Evolutionary conservation across 2,797 vertebrate genomes (phyloP).

Genomic region (Neosilurus mollespiculum): DNA sequence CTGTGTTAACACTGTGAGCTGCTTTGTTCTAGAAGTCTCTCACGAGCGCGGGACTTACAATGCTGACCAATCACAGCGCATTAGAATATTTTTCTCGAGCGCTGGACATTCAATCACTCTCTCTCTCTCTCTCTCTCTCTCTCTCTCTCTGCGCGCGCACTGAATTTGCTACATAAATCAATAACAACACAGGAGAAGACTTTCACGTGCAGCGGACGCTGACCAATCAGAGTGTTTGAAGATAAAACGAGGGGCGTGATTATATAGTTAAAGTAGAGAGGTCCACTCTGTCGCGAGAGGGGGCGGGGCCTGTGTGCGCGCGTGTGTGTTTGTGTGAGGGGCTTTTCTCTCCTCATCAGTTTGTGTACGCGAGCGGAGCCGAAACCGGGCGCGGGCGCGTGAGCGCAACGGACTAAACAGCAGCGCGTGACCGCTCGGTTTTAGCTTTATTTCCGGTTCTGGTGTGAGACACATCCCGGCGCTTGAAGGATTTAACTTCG

Average conservation of each 20-base stretch:
- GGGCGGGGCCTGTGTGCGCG: not conserved
- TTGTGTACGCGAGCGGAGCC: slow-evolving; percentile 3
- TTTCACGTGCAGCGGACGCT: slow-evolving; percentile 4
- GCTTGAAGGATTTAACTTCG: not conserved
- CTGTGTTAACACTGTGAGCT: not conserved
- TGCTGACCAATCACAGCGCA: not conserved
- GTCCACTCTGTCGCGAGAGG: not conserved
- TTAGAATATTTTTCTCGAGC: not conserved
- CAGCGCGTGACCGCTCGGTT: slow-evolving; percentile 2
- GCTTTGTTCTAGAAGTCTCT: not conserved
- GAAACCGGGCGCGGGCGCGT: too few relatives aligned
- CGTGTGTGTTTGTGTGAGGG: too few relatives aligned
- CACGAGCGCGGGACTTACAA: not conserved
- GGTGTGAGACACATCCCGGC: not conserved
- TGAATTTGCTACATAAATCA: not conserved
- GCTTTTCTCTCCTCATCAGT: not conserved
- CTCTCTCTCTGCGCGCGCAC: not conserved
- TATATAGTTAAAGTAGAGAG: not conserved
- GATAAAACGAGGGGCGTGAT: slow-evolving; percentile 4
- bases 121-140: slow-evolving; percentile 12
- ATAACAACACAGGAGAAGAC: not conserved
- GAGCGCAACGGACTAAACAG: not conserved
- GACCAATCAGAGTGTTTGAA: slow-evolving; percentile 15
- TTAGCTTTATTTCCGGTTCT: not conserved
- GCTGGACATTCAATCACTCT: not conserved